Conservation (phyloP, 1,140 invertebrate genomes). For the Apis laboriosa region DNA sequence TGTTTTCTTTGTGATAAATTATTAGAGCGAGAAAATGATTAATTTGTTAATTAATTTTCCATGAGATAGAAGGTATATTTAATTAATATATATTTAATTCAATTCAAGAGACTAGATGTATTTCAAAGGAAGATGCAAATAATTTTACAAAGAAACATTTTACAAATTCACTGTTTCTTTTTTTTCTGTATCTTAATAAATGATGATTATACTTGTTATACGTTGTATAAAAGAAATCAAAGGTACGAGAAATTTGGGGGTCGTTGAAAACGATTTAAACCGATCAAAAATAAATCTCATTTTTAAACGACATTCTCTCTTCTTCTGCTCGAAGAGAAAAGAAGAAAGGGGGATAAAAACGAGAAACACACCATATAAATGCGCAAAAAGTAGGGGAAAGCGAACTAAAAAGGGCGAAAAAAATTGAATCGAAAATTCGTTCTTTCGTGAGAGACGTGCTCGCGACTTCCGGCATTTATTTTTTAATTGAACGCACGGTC, state of each 20-base stretch:
- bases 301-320: background rate
- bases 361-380: no score
- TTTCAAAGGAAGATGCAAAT: background rate
- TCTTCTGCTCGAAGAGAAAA: no score
- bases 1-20: no score
- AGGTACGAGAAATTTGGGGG: background rate
- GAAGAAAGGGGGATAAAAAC: background rate
- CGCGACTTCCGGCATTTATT: slow-evolving; percentile 35
- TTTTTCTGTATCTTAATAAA: no score
- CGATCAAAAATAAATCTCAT: background rate
- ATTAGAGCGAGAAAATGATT: no score
- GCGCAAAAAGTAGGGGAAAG: background rate
- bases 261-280: background rate
- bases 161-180: background rate
- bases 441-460: background rate
- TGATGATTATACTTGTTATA: no score
- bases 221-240: no score
- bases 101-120: no score
- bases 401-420: background rate
- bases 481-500: slow-evolving; percentile 13
- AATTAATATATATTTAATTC: no score
- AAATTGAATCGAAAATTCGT: slow-evolving; percentile 30
- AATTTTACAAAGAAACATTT: no score
- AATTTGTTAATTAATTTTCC: no score
- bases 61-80: no score